Evolutionary conservation across 2,888 invertebrate genomes (phyloP).

Genomic region (Drosophila kuntzei): DNA sequence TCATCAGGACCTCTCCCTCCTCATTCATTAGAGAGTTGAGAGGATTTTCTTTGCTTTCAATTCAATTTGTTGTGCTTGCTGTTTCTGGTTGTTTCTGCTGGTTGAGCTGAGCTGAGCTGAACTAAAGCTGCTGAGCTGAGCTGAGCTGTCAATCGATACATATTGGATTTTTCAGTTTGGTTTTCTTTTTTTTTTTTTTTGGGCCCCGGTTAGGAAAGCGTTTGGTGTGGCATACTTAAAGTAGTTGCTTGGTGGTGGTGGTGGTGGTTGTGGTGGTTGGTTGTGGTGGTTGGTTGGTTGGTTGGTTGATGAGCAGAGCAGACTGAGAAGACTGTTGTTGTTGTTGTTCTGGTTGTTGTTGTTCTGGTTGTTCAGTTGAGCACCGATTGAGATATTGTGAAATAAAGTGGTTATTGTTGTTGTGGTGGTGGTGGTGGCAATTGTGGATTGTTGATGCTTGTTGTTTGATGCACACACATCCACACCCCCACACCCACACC

Average conservation of each 20-base stretch:
- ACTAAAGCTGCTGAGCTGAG: not conserved
- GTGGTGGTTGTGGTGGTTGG: constrained; percentile 12
- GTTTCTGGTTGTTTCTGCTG: constrained; percentile 16
- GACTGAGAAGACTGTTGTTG: constrained; percentile 57
- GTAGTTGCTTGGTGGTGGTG: constrained; percentile 36
- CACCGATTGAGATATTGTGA: constrained; percentile 24
- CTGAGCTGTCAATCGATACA: constrained; percentile 7
- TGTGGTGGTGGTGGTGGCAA: constrained; percentile 10
- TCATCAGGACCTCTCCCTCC: constrained; percentile 2
- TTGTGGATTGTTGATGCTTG: constrained; percentile 18
- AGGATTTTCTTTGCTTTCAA: constrained; percentile 13
- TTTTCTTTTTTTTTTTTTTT: constrained; percentile 1
- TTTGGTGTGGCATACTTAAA: constrained; percentile 23
- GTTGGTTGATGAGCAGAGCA: constrained; percentile 57
- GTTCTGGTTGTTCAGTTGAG: constrained; percentile 32
- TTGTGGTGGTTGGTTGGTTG: constrained; percentile 19
- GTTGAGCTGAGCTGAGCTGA: constrained; percentile 38
- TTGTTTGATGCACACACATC: constrained; percentile 7
- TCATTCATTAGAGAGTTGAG: constrained; percentile 13
- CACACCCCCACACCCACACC: not conserved
- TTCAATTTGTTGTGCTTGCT: constrained; percentile 16
- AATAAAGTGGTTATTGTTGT: constrained; percentile 25
- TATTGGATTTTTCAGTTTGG: not conserved
- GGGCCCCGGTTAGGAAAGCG: constrained; percentile 23
- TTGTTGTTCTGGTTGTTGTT: constrained; percentile 31